Base-by-base conservation (phyloP, 1,140 invertebrate genomes). In the Meteorus sp. region DNA sequence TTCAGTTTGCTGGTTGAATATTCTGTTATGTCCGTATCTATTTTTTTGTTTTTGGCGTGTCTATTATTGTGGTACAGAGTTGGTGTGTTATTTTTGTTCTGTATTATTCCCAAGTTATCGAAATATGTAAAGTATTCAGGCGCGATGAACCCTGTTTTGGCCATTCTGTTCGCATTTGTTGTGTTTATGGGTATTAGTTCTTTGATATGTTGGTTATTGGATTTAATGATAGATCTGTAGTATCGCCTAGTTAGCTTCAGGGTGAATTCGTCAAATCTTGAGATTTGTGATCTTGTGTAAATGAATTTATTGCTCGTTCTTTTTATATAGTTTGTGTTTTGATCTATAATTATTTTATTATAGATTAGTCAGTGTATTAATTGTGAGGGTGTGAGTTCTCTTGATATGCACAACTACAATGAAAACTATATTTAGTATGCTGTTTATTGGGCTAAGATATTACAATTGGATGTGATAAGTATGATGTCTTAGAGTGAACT, bases 81-180 rank as follows among this genome's bases (percentile, higher is more conserved):
- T 9, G 54, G 54, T 13, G 27, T 20, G 29, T 56, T 56, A 8
- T 33, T 11, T n/a, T 35, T 13, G 22, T 56, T 20, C 11, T 56
- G 27, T 0, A 56, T 45, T n/a, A 56, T 4, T 9, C 54, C 54
- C 9, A 41, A 3, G 4, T 31, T 11, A 19, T 47, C 54, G 7
- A 20, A 29, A 17, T n/a, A 31, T 6, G 29, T 31, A 20, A 56
- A 56, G 11, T 33, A 2, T 35, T 56, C 41, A 29, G 54, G 43
- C 11, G 43, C 9, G 2, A 33, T 17, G 22, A 45, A 56, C 13
- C 41, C 41, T 19, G 8, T 43, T 43, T 17, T 43, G 41, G 15
- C 41, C 19, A 17, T 43, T 22, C 41, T 43, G 3, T 43, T 9
- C 9, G 27, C 9, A 4, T 4, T 29, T 29, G 27, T 29, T 29